Conservation (phyloP, 2,113 vertebrate genomes). For the Dipodomys stephensi region DNA sequence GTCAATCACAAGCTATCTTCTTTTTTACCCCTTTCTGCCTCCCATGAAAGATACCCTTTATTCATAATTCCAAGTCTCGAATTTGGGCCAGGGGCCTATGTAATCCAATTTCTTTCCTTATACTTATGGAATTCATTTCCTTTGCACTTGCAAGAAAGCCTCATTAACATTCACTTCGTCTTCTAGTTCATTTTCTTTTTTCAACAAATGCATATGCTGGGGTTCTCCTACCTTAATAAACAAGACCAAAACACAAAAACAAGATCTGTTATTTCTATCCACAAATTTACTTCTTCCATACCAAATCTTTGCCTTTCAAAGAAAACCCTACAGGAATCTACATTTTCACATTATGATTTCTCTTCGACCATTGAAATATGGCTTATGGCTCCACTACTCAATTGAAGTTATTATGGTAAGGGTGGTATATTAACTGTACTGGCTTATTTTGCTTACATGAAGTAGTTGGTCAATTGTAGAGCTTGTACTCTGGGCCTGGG, state of each 20-base stretch:
- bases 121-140: background rate
- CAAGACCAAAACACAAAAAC: background rate
- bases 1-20: background rate
- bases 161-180: background rate
- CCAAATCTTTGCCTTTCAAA: conserved; percentile 22
- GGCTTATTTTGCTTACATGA: background rate
- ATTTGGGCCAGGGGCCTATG: background rate
- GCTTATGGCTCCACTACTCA: background rate
- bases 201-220: background rate
- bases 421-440: background rate
- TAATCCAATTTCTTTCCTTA: background rate
- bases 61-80: background rate
- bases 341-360: background rate
- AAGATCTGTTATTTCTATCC: background rate
- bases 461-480: no score
- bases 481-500: no score
- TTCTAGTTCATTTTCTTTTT: background rate
- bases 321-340: background rate
- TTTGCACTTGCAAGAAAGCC: background rate
- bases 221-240: background rate
- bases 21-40: background rate
- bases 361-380: conserved; percentile 11
- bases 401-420: background rate
- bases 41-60: background rate
- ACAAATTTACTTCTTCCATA: conserved; percentile 23